Conservation (phyloP, 2,888 invertebrate species). For the Stenodema calcarata region DNA sequence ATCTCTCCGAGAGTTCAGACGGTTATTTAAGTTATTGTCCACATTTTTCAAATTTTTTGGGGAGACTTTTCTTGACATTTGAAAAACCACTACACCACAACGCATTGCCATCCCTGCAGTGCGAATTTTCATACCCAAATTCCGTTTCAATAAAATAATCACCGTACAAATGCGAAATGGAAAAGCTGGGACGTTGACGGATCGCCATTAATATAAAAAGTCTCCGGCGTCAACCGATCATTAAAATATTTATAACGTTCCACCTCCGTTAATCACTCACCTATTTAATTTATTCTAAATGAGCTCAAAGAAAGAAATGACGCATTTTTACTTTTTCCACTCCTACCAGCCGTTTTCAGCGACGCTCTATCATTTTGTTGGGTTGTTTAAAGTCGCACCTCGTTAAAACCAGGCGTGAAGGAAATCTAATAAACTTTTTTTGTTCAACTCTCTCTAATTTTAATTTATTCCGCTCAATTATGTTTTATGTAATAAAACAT, state of each 20-base stretch:
- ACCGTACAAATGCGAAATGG: background rate
- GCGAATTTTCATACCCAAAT: too few relatives aligned
- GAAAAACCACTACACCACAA: too few relatives aligned
- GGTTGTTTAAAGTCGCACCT: background rate
- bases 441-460: background rate
- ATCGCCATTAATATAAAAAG: background rate
- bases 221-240: background rate
- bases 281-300: background rate
- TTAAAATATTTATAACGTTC: background rate
- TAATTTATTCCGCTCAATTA: slow-evolving; percentile 3
- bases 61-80: too few relatives aligned
- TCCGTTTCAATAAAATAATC: too few relatives aligned
- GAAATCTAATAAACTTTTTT: background rate
- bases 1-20: too few relatives aligned
- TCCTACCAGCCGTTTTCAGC: background rate
- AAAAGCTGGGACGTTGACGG: background rate
- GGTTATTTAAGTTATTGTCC: too few relatives aligned
- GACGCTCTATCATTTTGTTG: background rate
- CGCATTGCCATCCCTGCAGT: too few relatives aligned
- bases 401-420: background rate
- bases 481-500: background rate
- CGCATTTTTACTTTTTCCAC: too few relatives aligned
- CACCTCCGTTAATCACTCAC: background rate
- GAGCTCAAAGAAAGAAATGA: too few relatives aligned
- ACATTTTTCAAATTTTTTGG: too few relatives aligned